Conservation (phyloP, 2,888 invertebrate genomes). For the Apocheima hispidaria region DNA sequence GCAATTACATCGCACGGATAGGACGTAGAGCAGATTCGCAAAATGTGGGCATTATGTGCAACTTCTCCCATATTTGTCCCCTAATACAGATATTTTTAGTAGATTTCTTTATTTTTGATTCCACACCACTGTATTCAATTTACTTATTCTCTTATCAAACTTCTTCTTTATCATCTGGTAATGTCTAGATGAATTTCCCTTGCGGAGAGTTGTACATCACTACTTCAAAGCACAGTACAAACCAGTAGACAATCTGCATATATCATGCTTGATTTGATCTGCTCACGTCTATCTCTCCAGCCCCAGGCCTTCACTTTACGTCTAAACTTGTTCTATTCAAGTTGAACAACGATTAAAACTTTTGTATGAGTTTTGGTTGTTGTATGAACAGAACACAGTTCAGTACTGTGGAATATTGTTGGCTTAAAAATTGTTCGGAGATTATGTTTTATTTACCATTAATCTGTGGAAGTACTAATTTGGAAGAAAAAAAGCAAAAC, state of each 20-base stretch:
- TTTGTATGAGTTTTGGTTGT: neutral
- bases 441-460: neutral
- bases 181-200: constrained; percentile 33
- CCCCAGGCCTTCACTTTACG: constrained; percentile 9
- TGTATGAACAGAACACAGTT: too few species aligned
- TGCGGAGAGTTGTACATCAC: constrained; percentile 29
- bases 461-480: too few species aligned
- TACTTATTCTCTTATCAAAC: constrained; percentile 10
- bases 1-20: too few species aligned
- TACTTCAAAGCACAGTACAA: constrained; percentile 1
- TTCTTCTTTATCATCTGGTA: constrained; percentile 19
- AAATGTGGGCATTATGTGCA: too few species aligned
- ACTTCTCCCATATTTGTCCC: too few species aligned
- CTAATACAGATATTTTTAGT: neutral
- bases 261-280: constrained; percentile 12
- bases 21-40: too few species aligned
- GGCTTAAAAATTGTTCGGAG: neutral
- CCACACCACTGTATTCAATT: constrained; percentile 4
- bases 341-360: constrained; percentile 13
- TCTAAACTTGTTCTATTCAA: constrained; percentile 9
- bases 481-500: too few species aligned
- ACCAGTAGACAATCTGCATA: constrained; percentile 20
- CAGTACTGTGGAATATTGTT: neutral
- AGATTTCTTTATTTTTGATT: neutral
- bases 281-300: constrained; percentile 8